Conservation (phyloP, 2,888 invertebrate genomes). For the Cerceris rybyensis region DNA sequence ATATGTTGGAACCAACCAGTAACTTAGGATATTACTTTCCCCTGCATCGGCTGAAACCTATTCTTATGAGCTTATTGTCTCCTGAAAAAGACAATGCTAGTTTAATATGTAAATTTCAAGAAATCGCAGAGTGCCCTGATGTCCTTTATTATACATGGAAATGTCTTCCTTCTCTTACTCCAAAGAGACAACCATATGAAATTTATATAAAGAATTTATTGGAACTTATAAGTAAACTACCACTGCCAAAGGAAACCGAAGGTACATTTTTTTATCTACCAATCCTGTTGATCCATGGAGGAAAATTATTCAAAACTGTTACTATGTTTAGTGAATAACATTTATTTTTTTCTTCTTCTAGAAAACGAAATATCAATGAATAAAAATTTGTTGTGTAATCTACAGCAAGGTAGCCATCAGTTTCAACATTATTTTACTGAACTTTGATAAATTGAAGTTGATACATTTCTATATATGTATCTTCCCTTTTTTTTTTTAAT, state of each 20-base stretch:
- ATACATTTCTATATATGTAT: not conserved
- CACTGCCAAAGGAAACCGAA: slow-evolving; percentile 82
- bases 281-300: not conserved
- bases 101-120: slow-evolving; percentile 88
- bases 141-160: slow-evolving; percentile 89
- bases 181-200: slow-evolving; percentile 84
- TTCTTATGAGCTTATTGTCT: slow-evolving; percentile 87
- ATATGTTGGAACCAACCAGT: slow-evolving; percentile 84
- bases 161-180: slow-evolving; percentile 84
- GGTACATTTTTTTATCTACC: slow-evolving; percentile 46
- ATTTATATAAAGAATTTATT: slow-evolving; percentile 86
- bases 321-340: not conserved
- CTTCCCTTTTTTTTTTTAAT: not conserved
- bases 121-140: slow-evolving; percentile 89
- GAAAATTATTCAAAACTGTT: slow-evolving; percentile 16
- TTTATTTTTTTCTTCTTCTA: slow-evolving; percentile 46
- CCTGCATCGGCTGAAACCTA: slow-evolving; percentile 85
- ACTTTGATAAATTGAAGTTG: not conserved
- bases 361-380: slow-evolving; percentile 63
- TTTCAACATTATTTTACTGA: not conserved
- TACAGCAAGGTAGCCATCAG: slow-evolving; percentile 68
- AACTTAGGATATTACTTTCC: slow-evolving; percentile 86
- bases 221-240: slow-evolving; percentile 85
- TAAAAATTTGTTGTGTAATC: slow-evolving; percentile 73
- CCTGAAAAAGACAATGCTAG: slow-evolving; percentile 85